phyloP scores from a whole-genome alignment of 2,797 vertebrate genomes.

The Alcedo atthis region DNA sequence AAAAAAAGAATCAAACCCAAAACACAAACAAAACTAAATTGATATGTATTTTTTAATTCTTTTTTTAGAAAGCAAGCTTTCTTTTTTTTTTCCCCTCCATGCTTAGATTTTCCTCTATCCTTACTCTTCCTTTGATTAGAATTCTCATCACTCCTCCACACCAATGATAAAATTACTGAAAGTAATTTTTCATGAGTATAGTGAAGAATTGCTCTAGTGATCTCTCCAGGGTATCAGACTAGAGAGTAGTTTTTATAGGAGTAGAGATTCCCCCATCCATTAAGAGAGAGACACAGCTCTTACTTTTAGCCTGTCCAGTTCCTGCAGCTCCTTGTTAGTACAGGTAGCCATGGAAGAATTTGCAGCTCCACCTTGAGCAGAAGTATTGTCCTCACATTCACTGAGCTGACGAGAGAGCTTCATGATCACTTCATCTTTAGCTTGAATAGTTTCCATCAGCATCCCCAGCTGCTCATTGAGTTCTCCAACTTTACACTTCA shows the following conservation, averaged over 20 bases:
- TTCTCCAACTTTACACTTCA: slow-evolving; percentile 90
- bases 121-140: neutral
- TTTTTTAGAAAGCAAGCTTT: neutral
- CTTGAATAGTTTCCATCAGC: slow-evolving; percentile 97
- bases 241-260: neutral
- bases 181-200: neutral
- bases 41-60: too few relatives aligned
- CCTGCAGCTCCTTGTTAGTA: slow-evolving; percentile 81
- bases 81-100: neutral
- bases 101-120: neutral
- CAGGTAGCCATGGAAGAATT: slow-evolving; percentile 32
- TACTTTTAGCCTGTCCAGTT: slow-evolving; percentile 90
- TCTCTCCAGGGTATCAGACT: neutral
- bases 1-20: too few relatives aligned
- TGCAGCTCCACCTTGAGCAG: neutral
- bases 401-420: slow-evolving; percentile 89
- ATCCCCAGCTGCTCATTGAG: slow-evolving; percentile 92
- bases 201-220: neutral
- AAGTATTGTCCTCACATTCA: slow-evolving; percentile 62
- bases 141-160: neutral
- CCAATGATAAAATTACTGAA: neutral
- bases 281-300: neutral
- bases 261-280: neutral
- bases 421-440: slow-evolving; percentile 96
- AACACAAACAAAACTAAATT: too few relatives aligned